phyloP scores from a whole-genome alignment of 2,113 vertebrate genomes.

The Callipepla californica region DNA sequence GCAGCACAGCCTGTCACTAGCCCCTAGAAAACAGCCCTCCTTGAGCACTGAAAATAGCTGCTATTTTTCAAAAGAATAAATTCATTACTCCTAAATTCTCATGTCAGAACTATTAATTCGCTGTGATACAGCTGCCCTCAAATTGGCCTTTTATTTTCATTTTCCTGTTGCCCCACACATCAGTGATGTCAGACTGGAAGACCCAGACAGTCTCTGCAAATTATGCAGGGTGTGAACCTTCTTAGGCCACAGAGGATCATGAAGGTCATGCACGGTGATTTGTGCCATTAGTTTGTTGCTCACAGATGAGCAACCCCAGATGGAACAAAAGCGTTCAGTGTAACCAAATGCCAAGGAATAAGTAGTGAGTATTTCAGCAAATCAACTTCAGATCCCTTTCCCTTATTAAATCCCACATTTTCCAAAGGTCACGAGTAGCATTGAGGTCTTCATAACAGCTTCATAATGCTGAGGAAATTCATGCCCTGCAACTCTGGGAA shows the following conservation, averaged over 20 bases:
- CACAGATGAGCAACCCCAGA: neutral
- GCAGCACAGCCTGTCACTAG: conserved; percentile 13
- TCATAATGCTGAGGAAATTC: conserved; percentile 16
- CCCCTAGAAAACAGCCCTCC: conserved; percentile 26
- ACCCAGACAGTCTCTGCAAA: neutral
- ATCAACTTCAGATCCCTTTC: neutral
- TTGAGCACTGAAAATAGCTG: neutral
- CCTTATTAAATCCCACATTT: neutral
- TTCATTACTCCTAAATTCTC: neutral
- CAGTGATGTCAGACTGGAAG: neutral
- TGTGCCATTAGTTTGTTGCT: neutral
- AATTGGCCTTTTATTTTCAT: neutral
- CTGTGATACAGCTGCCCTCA: neutral
- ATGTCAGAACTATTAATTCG: neutral
- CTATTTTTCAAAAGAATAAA: neutral
- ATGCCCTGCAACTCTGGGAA: neutral
- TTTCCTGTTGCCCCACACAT: neutral
- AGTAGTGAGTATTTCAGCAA: neutral
- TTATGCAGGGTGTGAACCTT: neutral
- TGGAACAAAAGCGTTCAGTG: conserved; percentile 15
- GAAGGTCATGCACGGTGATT: neutral
- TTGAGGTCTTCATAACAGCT: neutral
- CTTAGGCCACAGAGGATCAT: neutral
- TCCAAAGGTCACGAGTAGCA: neutral
- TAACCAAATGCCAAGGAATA: neutral